phyloP scores from a whole-genome alignment of 2,888 invertebrate species.

The Pseudolycoriella hygida region DNA sequence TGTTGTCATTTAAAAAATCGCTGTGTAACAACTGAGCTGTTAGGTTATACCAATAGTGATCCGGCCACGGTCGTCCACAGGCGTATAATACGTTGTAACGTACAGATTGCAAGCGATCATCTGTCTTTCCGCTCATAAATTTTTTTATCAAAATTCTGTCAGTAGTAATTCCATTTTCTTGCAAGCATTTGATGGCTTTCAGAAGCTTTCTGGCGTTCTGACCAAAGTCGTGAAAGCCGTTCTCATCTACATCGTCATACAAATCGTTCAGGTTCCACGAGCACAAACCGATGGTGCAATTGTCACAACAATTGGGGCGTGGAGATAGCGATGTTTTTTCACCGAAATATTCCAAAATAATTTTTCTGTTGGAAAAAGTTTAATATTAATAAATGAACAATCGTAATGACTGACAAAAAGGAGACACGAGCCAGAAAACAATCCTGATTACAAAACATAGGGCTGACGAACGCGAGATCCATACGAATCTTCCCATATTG shows the following conservation, averaged over 20 bases:
- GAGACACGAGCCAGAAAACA: not conserved
- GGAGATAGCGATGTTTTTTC: slow-evolving; percentile 14
- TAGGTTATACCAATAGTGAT: slow-evolving; percentile 41
- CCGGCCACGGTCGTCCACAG: slow-evolving; percentile 30
- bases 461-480: too few species aligned
- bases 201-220: slow-evolving; percentile 34
- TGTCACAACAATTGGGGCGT: slow-evolving; percentile 41
- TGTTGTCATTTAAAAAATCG: slow-evolving; percentile 6
- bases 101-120: too few species aligned
- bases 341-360: slow-evolving; percentile 37
- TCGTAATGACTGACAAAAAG: too few species aligned
- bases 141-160: slow-evolving; percentile 12
- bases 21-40: slow-evolving; percentile 14
- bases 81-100: slow-evolving; percentile 22
- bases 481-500: too few species aligned
- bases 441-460: not conserved
- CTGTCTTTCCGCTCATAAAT: too few species aligned
- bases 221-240: slow-evolving; percentile 20
- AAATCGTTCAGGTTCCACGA: slow-evolving; percentile 11
- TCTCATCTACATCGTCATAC: slow-evolving; percentile 23
- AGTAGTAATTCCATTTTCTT: slow-evolving; percentile 19
- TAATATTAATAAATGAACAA: too few species aligned
- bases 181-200: slow-evolving; percentile 27
- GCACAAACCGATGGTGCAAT: slow-evolving; percentile 26
- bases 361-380: not conserved